phyloP scores from a whole-genome alignment of 2,113 vertebrate genomes.

The Trochalopteron elliotii region DNA sequence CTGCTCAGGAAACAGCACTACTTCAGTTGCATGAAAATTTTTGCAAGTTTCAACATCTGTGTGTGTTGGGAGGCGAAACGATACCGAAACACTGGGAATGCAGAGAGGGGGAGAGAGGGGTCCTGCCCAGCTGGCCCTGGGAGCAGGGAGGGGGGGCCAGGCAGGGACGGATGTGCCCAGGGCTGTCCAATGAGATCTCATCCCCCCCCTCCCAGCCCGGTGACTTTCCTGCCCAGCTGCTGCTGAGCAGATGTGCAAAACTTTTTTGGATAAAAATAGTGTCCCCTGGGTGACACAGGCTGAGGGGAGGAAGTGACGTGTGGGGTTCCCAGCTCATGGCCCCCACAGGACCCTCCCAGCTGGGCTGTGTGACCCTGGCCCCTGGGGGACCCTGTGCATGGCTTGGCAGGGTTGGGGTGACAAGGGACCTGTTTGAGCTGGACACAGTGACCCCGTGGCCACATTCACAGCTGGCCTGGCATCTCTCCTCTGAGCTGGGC shows the following conservation, averaged over 20 bases:
- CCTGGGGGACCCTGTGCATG: neutral
- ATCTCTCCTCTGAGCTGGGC: neutral
- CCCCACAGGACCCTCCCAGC: neutral
- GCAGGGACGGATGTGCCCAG: neutral
- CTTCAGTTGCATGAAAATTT: neutral
- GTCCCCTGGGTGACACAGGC: neutral
- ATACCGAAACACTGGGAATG: neutral
- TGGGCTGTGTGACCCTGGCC: neutral
- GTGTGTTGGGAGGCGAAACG: neutral
- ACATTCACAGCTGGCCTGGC: accelerated
- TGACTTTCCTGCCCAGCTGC: slow-evolving; percentile 29
- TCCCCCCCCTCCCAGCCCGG: neutral
- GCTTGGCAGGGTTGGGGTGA: accelerated
- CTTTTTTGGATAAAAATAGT: neutral
- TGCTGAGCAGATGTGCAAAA: slow-evolving; percentile 44
- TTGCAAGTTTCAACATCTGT: slow-evolving; percentile 24
- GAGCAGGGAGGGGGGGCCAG: neutral
- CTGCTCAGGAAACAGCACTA: neutral
- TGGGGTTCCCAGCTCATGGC: neutral
- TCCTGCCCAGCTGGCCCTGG: neutral
- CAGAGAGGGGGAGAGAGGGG: neutral
- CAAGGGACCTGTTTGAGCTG: neutral
- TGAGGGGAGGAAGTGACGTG: neutral
- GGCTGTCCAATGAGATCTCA: neutral
- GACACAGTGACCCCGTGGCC: accelerated